Base-by-base conservation (phyloP, 2,113 vertebrate species). In the Madoqua kirkii region DNA sequence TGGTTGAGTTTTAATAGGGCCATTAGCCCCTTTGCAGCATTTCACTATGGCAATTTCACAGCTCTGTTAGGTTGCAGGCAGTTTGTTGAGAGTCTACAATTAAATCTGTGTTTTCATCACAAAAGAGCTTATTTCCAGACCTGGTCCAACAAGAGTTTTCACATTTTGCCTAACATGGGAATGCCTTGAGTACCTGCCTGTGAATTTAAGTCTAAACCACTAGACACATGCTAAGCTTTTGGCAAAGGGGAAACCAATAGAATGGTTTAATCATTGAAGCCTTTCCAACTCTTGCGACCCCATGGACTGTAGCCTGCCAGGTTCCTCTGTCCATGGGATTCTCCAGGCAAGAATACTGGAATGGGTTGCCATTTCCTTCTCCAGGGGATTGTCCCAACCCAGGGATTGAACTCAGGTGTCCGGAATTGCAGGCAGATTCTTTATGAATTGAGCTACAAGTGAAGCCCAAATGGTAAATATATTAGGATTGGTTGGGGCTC, bases 371-470 rank as follows among this genome's bases (percentile, higher is more conserved):
- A 13, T 40, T 74, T 74, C 5, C 19, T 23, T 74, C n/a, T 74
- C 67, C 5, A 74, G 67, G n/a, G 0, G 67, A 74, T 74, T 6
- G 3, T 40, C n/a, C 67, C n/a, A 74, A 40, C 19, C 67, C n/a
- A 40, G 19, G 19, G 12, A 74, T 6, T 74, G 67, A 74, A 74
- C n/a, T 19, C 67, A 74, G n/a, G 10, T 74, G n/a, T 74, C 67
- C 67, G 12, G n/a, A 74, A 74, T 13, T 74, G 67, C 19, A 23
- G 67, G n/a, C n/a, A 40, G 67, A 74, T 40, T 67, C 33, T 67
- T 67, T 23, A 23, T 0, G 0, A 9, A 74, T 40, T 74, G 67
- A 74, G n/a, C 19, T 74, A 40, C 0, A 6, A 71, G 67, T 19
- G n/a, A 74, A 40, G 67, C 19, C 21, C n/a, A 40, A 74, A 40